Evolutionary conservation across 2,797 vertebrate species (phyloP).

Genomic region (Microctenopoma lineatum): DNA sequence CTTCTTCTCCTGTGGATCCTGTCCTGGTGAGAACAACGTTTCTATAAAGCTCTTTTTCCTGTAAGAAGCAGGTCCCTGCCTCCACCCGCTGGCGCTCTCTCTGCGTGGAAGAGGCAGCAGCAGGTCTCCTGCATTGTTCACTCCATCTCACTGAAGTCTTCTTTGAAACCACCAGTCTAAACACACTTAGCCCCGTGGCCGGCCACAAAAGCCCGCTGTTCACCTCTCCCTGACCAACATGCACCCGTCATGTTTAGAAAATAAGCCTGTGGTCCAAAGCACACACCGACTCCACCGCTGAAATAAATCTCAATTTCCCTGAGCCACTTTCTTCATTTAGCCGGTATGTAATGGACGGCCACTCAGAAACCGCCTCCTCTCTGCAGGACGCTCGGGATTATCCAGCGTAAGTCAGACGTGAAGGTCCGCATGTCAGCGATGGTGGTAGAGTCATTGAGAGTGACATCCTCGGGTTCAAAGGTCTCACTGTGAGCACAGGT

Average conservation of each 20-base stretch:
- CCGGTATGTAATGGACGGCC: constrained; percentile 72
- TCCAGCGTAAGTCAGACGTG: too few relatives aligned
- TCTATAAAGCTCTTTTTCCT: too few relatives aligned
- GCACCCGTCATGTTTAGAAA: constrained; percentile 78
- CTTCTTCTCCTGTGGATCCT: too few relatives aligned
- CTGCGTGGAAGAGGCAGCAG: neutral
- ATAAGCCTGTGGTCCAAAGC: constrained; percentile 76
- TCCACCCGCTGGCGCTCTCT: too few relatives aligned
- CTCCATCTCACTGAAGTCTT: constrained; percentile 37
- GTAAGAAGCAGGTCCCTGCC: too few relatives aligned
- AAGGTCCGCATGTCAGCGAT: neutral
- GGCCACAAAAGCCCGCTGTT: constrained; percentile 78
- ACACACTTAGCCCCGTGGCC: constrained; percentile 74
- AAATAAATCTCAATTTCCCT: constrained; percentile 82
- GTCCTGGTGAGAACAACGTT: too few relatives aligned
- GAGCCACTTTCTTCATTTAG: constrained; percentile 70
- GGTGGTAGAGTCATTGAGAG: neutral
- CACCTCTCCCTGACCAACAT: constrained; percentile 77
- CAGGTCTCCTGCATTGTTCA: constrained; percentile 43
- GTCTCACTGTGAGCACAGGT: constrained; percentile 30
- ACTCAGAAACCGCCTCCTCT: constrained; percentile 26
- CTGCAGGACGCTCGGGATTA: neutral
- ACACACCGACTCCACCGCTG: constrained; percentile 76
- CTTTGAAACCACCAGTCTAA: constrained; percentile 78
- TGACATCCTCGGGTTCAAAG: constrained; percentile 40